Percentiles rank a stretch among this genome's conserved stretches.
These are phyloP conservation scores for Eubucco bourcierii DNA, from an alignment of 2,113 vertebrate species.

Conservation along the genomic window DNA sequence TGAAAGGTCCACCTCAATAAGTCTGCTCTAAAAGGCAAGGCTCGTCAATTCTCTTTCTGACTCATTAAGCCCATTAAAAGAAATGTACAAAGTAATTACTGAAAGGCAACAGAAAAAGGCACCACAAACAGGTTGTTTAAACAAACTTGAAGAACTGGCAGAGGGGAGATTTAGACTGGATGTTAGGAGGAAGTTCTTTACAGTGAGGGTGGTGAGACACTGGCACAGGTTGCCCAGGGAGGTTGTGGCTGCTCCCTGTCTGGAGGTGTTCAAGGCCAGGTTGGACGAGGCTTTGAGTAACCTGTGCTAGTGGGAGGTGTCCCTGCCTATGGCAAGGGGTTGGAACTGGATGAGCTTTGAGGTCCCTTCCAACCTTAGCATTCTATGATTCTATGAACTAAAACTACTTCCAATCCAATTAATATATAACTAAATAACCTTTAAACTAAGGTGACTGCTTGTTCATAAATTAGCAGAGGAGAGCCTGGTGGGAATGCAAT, in stretches of 20 bases:
- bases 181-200: too few relatives aligned
- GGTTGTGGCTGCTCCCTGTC: too few relatives aligned
- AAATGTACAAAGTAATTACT: constrained; percentile 23
- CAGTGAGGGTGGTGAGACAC: too few relatives aligned
- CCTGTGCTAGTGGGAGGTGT: too few relatives aligned
- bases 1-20: constrained; percentile 17
- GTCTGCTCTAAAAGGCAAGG: constrained; percentile 21
- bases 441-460: constrained; percentile 55
- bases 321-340: too few relatives aligned
- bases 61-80: constrained; percentile 46
- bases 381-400: neutral
- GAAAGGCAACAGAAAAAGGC: constrained; percentile 39
- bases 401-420: neutral
- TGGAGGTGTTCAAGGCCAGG: too few relatives aligned
- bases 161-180: too few relatives aligned
- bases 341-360: too few relatives aligned
- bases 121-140: neutral
- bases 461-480: constrained; percentile 46
- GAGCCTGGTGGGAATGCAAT: neutral
- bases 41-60: constrained; percentile 39
- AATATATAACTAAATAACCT: constrained; percentile 44
- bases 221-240: too few relatives aligned
- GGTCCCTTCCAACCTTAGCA: too few relatives aligned
- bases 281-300: too few relatives aligned
- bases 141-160: neutral